Percentiles rank a stretch among this genome's conserved stretches.
Evolutionary conservation across 1,140 invertebrate genomes (phyloP).

Genomic region (Drosophila pseudoananassae): DNA sequence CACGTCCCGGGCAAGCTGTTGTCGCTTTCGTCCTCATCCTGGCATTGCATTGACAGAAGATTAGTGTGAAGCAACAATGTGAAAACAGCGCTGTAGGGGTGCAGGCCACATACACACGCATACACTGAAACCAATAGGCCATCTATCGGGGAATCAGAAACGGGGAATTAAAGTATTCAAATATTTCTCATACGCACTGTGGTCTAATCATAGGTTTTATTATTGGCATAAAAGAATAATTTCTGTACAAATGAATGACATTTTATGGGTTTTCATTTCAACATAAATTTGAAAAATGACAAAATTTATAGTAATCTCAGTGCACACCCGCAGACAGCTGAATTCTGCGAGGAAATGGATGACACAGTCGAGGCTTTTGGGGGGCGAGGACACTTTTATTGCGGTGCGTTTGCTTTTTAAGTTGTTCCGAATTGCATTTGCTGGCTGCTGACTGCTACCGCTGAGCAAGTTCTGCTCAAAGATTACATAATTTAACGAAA

Average conservation of each 20-base stretch:
- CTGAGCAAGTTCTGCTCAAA: slow-evolving; percentile 55
- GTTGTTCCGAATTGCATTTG: slow-evolving; percentile 81
- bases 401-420: slow-evolving; percentile 77
- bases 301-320: not conserved
- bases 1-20: slow-evolving; percentile 70
- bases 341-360: slow-evolving; percentile 57
- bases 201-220: not conserved
- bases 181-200: not conserved
- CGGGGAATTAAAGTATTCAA: too few species aligned
- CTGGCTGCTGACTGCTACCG: slow-evolving; percentile 17
- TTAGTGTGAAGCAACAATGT: slow-evolving; percentile 81
- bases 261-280: not conserved
- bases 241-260: not conserved
- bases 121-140: not conserved
- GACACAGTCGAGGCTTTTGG: slow-evolving; percentile 33
- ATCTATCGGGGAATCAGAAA: not conserved
- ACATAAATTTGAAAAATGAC: too few species aligned
- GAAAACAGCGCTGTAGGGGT: slow-evolving; percentile 75
- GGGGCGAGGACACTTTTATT: slow-evolving; percentile 74
- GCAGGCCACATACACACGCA: slow-evolving; percentile 20
- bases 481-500: slow-evolving; percentile 79
- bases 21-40: slow-evolving; percentile 74
- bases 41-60: slow-evolving; percentile 77
- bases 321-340: slow-evolving; percentile 34
- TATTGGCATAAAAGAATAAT: not conserved